Percentiles rank a stretch among this genome's conserved stretches.
Conservation (phyloP, 2,888 invertebrate genomes). For the Sesia bembeciformis region DNA sequence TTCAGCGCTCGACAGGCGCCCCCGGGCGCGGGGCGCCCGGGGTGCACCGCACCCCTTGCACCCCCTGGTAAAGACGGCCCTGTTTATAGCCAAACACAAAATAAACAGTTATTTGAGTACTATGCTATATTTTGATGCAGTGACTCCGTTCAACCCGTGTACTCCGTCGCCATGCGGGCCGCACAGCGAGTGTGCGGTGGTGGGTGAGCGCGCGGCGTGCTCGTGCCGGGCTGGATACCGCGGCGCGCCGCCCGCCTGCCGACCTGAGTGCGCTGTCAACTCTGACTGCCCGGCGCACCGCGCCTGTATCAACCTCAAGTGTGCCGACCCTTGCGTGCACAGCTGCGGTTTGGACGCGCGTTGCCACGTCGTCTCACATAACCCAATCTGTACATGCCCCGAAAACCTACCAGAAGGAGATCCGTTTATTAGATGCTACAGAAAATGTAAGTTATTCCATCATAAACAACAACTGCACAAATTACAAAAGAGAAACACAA, state of each 20-base stretch:
- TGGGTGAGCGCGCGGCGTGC: slow-evolving; percentile 82
- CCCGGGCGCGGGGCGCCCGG: too few species aligned
- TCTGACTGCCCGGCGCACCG: slow-evolving; percentile 82
- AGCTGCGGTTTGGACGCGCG: slow-evolving; percentile 85
- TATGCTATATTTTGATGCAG: slow-evolving; percentile 8
- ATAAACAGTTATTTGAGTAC: too few species aligned
- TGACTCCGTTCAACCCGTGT: slow-evolving; percentile 75
- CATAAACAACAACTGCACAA: too few species aligned
- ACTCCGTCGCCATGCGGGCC: slow-evolving; percentile 85
- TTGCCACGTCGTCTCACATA: slow-evolving; percentile 86
- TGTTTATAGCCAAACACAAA: too few species aligned
- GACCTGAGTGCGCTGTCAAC: slow-evolving; percentile 84
- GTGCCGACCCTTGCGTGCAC: slow-evolving; percentile 83
- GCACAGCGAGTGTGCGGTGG: slow-evolving; percentile 81
- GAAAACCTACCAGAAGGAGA: slow-evolving; percentile 81
- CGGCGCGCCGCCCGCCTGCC: slow-evolving; percentile 83
- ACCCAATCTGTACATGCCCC: slow-evolving; percentile 84
- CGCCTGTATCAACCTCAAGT: slow-evolving; percentile 85
- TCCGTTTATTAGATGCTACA: slow-evolving; percentile 81
- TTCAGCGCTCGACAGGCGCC: too few species aligned
- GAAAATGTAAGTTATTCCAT: slow-evolving; percentile 42
- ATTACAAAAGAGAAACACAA: too few species aligned
- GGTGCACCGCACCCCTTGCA: too few species aligned
- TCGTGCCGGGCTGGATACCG: slow-evolving; percentile 81
- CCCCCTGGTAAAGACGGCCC: too few species aligned